Evolutionary conservation across 2,113 vertebrate genomes (phyloP), one percentile per base, ranked within the genome.

Genomic region (Apodemus sylvaticus): DNA sequence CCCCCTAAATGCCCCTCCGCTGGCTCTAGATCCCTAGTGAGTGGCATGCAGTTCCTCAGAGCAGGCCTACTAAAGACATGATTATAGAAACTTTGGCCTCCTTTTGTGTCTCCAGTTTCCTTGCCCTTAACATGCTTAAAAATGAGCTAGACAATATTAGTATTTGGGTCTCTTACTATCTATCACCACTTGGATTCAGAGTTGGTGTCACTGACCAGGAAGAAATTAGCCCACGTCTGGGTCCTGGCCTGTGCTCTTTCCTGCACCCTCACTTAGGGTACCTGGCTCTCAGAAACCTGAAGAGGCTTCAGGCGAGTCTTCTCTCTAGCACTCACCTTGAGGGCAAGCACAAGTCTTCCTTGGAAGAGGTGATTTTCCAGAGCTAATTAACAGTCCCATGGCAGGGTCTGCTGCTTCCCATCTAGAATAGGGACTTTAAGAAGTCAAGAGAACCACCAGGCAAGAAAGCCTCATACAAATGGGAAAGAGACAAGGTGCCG

Each of bases 41-140:
- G 45, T 22, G 60, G 17, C 87, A 76, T 64, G 83, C 93, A 90
- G 51, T 20, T 53, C 53, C 79, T 73, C 42, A 71, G 88, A 86
- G 68, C 58, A 92, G 86, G 74, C 76, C n/a, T n/a, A 51, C 88
- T 89, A 90, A 87, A 89, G 64, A 79, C 68, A 1, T 60, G 94
- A 97, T 96, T 95, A 94, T 94, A 95, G 97, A 96, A 97, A 98
- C 92, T 71, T 58, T n/a, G 96, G 89, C 94, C 58, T 87, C 39
- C 62, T 92, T 73, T 17, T 39, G 20, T 62, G 34, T 48, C 48
- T 89, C n/a, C 31, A 22, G 64, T 87, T 60, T 66, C 36, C 64
- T 8, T 71, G 11, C 7, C 36, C 55, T 62, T 82, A 64, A 85
- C 14, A 26, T 42, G 24, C 81, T 60, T 68, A 71, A 29, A 29